These are phyloP conservation scores for Sipha maydis DNA, from an alignment of 2,888 invertebrate species.

Conservation along the genomic window DNA sequence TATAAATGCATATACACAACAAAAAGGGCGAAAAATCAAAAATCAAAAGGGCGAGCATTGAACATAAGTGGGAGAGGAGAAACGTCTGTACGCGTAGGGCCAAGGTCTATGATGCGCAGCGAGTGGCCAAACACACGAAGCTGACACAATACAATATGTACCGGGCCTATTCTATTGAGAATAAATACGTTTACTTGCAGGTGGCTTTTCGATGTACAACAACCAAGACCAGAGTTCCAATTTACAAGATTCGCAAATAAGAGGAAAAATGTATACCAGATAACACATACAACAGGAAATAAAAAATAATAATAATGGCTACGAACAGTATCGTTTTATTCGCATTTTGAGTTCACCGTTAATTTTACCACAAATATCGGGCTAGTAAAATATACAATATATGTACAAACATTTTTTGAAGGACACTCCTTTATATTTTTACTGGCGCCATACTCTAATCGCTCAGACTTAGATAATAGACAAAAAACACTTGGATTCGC, in stretches of 20 bases:
- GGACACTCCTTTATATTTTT: constrained; percentile 27
- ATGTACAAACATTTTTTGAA: constrained; percentile 19
- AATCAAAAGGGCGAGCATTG: not conserved
- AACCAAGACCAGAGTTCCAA: not conserved
- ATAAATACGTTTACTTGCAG: constrained; percentile 18
- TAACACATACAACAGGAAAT: not conserved
- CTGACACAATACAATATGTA: not conserved
- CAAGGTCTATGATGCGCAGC: not conserved
- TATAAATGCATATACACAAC: constrained; percentile 12
- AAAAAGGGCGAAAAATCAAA: constrained; percentile 35
- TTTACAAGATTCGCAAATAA: not conserved
- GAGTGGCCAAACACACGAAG: not conserved
- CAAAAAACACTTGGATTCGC: constrained; percentile 37
- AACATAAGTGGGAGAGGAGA: not conserved
- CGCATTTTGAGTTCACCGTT: constrained; percentile 16
- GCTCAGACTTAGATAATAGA: constrained; percentile 38
- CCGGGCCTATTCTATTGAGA: not conserved
- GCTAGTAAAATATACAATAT: not conserved
- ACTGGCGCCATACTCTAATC: constrained; percentile 52
- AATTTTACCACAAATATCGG: not conserved
- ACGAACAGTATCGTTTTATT: not conserved
- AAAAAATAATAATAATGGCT: not conserved
- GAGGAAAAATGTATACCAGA: not conserved
- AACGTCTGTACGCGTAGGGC: not conserved
- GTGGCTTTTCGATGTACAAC: not conserved